phyloP scores from a whole-genome alignment of 1,140 invertebrate genomes.

The Zophobas atratus region DNA sequence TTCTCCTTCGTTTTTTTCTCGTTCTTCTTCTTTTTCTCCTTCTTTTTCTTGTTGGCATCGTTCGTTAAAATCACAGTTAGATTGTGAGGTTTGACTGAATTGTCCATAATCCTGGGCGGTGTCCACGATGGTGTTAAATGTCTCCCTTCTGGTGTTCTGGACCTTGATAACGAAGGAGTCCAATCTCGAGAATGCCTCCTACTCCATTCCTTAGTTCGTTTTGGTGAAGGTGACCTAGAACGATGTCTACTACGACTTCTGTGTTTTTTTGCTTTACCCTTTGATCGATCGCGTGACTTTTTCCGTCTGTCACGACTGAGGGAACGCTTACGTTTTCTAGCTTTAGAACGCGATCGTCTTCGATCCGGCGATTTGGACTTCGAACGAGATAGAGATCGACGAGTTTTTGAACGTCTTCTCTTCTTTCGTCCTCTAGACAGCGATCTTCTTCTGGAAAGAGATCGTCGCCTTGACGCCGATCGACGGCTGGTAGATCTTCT shows the following conservation, averaged over 20 bases:
- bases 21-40: slow-evolving; percentile 68
- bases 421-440: slow-evolving; percentile 67
- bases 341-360: slow-evolving; percentile 66
- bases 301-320: slow-evolving; percentile 59
- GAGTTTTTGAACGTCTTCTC: slow-evolving; percentile 66
- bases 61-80: slow-evolving; percentile 73
- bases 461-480: slow-evolving; percentile 54
- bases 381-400: slow-evolving; percentile 69
- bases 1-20: slow-evolving; percentile 69
- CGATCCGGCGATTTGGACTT: slow-evolving; percentile 69
- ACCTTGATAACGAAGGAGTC: slow-evolving; percentile 67
- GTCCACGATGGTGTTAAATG: slow-evolving; percentile 67
- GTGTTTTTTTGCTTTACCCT: slow-evolving; percentile 60
- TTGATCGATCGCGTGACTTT: slow-evolving; percentile 58
- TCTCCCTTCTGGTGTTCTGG: slow-evolving; percentile 62
- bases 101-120: slow-evolving; percentile 67
- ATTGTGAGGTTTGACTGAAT: slow-evolving; percentile 65
- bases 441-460: slow-evolving; percentile 59
- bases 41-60: slow-evolving; percentile 74
- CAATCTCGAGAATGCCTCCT: slow-evolving; percentile 59
- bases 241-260: slow-evolving; percentile 52
- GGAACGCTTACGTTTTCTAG: slow-evolving; percentile 63
- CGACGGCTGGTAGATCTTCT: slow-evolving; percentile 22
- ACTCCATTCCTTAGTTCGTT: slow-evolving; percentile 56
- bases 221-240: slow-evolving; percentile 51